Percentiles rank a stretch among this genome's conserved stretches.
These are phyloP conservation scores for Platalea minor DNA, from an alignment of 2,797 vertebrate species.

Conservation along the genomic window DNA sequence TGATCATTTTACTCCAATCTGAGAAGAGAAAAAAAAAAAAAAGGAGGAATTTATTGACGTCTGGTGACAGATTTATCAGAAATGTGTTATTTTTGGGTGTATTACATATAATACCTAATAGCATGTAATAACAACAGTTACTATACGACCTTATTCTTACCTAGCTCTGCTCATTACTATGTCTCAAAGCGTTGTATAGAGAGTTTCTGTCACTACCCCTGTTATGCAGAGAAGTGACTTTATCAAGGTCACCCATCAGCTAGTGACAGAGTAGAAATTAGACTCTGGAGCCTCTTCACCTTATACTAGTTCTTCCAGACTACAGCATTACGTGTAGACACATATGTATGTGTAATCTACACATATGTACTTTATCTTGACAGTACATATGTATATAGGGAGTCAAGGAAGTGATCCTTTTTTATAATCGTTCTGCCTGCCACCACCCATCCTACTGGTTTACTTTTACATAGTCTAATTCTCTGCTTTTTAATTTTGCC, in stretches of 20 bases:
- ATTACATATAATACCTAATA: neutral
- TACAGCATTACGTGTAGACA: neutral
- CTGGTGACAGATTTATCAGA: neutral
- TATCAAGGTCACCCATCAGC: neutral
- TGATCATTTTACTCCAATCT: neutral
- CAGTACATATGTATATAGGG: neutral
- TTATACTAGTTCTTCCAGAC: neutral
- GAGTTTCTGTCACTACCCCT: neutral
- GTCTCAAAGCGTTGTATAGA: neutral
- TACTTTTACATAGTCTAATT: neutral
- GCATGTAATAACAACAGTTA: neutral
- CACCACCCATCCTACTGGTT: neutral
- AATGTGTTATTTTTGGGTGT: neutral
- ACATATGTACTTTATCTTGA: neutral
- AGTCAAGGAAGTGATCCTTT: neutral
- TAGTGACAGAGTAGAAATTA: neutral
- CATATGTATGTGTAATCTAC: accelerated
- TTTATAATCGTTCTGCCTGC: neutral
- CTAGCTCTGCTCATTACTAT: neutral
- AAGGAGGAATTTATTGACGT: neutral
- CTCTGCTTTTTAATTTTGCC: neutral
- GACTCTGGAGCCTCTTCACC: neutral
- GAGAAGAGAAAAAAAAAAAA: neutral
- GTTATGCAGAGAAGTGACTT: neutral
- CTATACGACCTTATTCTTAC: neutral